These are phyloP conservation scores for Coendou prehensilis DNA, from an alignment of 2,797 vertebrate species.

Conservation along the genomic window DNA sequence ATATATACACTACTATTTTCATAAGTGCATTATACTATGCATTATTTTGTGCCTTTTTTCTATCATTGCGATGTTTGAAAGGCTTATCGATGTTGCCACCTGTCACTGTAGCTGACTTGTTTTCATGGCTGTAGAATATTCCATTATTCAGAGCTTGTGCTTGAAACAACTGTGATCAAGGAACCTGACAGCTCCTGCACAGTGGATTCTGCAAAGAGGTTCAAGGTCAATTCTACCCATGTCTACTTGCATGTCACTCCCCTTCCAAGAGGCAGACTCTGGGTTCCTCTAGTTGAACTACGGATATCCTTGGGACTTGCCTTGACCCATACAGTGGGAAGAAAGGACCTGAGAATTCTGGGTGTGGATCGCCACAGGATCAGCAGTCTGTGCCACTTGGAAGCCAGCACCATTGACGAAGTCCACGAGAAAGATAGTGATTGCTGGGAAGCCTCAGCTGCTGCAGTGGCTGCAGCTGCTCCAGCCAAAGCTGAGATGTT, in stretches of 20 bases:
- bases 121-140: background rate
- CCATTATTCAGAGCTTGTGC: background rate
- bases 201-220: background rate
- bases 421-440: background rate
- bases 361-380: background rate
- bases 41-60: background rate
- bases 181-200: too few species aligned
- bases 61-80: background rate
- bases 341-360: background rate
- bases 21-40: fast-evolving
- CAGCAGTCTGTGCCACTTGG: background rate
- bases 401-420: background rate
- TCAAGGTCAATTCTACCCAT: fast-evolving
- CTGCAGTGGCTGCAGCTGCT: too few species aligned
- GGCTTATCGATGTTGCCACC: background rate
- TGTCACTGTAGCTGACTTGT: background rate
- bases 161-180: background rate
- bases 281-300: background rate
- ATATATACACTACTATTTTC: background rate
- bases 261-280: background rate
- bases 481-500: background rate
- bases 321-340: background rate
- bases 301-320: background rate
- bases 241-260: fast-evolving
- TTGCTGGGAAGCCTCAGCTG: fast-evolving